phyloP scores from a whole-genome alignment of 2,113 vertebrate species.

The Suncus etruscus region DNA sequence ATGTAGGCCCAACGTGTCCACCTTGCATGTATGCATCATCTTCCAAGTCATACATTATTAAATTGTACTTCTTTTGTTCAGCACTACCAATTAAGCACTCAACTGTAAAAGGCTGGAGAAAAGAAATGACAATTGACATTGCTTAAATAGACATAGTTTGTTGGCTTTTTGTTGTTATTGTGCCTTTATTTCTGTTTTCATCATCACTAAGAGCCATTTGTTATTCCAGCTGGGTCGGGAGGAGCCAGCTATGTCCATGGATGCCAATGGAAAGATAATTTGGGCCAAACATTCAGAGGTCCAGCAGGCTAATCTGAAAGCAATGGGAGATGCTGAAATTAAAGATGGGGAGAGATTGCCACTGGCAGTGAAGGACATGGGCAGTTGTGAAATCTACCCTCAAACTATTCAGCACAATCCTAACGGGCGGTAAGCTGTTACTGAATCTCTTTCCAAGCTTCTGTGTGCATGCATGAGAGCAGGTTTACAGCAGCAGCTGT shows the following conservation, averaged over 20 bases:
- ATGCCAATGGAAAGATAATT: conserved; percentile 98
- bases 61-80: conserved; percentile 37
- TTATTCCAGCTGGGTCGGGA: conserved; percentile 94
- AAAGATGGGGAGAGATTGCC: conserved; percentile 98
- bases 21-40: neutral
- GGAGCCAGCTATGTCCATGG: conserved; percentile 99
- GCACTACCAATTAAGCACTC: conserved; percentile 3
- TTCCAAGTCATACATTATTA: conserved; percentile 41
- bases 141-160: neutral
- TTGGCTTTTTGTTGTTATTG: neutral
- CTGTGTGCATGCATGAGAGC: neutral
- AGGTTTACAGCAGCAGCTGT: neutral
- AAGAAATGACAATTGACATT: neutral
- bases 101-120: conserved; percentile 5
- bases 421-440: conserved; percentile 92
- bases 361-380: conserved; percentile 98
- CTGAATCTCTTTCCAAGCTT: neutral
- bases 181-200: conserved; percentile 19
- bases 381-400: conserved; percentile 99
- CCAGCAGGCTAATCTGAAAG: conserved; percentile 98
- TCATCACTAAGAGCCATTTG: conserved; percentile 28
- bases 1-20: neutral
- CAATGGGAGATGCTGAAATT: conserved; percentile 99
- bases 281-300: conserved; percentile 99
- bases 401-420: conserved; percentile 99